phyloP scores from a whole-genome alignment of 2,113 vertebrate species.

The Climacteris rufus region DNA sequence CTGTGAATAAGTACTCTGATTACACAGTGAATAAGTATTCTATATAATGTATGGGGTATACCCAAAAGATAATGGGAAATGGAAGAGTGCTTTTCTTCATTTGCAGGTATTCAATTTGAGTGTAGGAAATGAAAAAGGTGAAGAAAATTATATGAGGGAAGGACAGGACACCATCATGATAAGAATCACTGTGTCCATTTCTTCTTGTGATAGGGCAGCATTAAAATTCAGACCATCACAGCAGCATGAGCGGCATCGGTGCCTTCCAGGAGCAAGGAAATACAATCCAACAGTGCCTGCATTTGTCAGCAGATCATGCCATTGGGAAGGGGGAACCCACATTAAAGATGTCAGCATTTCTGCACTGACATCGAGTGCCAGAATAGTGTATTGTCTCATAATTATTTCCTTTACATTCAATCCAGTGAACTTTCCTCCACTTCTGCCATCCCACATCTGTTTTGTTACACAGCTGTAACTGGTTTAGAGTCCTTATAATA shows the following conservation, averaged over 20 bases:
- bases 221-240: neutral
- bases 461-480: slow-evolving; percentile 50
- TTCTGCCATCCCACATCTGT: slow-evolving; percentile 26
- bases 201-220: neutral
- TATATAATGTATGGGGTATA: neutral
- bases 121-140: slow-evolving; percentile 6
- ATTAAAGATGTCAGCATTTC: neutral
- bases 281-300: neutral
- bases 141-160: neutral
- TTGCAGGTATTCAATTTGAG: neutral
- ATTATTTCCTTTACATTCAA: neutral
- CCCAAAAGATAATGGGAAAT: slow-evolving; percentile 6
- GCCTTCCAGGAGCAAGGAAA: neutral
- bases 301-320: neutral
- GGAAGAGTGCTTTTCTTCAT: neutral
- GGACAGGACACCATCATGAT: neutral
- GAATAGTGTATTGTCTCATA: neutral
- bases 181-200: neutral
- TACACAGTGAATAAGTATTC: neutral
- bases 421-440: slow-evolving; percentile 59
- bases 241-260: accelerated
- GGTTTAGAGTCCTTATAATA: slow-evolving; percentile 20
- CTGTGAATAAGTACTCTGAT: slow-evolving; percentile 47
- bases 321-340: neutral
- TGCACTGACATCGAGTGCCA: neutral